A percentile compares a stretch with the other conserved stretches of the same genome.
phyloP scores from a whole-genome alignment of 2,797 vertebrate genomes.

The Graptemys geographica region DNA sequence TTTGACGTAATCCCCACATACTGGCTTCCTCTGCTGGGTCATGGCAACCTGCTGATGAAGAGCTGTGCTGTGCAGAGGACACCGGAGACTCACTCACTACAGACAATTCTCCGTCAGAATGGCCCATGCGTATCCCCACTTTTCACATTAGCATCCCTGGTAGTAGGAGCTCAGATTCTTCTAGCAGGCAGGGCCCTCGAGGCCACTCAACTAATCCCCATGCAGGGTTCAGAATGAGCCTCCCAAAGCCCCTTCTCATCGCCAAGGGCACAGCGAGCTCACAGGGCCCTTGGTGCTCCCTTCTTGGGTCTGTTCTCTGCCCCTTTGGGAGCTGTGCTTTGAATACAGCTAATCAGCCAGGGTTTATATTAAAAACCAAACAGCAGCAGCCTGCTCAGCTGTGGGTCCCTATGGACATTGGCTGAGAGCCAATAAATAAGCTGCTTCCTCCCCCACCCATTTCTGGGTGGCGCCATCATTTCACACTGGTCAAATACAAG shows the following conservation, averaged over 20 bases:
- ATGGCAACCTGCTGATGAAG: not conserved
- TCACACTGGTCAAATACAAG: too few relatives aligned
- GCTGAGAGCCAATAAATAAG: too few relatives aligned
- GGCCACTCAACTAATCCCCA: not conserved
- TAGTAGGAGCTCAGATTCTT: not conserved
- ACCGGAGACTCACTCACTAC: not conserved
- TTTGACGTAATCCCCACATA: not conserved
- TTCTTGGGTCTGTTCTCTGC: not conserved
- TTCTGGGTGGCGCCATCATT: too few relatives aligned
- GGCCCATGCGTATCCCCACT: not conserved
- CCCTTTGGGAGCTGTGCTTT: not conserved
- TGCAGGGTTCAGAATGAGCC: not conserved
- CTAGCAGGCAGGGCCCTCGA: not conserved
- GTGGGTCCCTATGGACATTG: too few relatives aligned
- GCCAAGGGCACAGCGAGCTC: not conserved
- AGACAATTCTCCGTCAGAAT: not conserved
- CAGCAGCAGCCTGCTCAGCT: too few relatives aligned
- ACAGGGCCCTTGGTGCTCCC: too few relatives aligned
- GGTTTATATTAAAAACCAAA: too few relatives aligned
- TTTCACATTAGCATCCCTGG: not conserved
- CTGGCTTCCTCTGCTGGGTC: rapidly evolving
- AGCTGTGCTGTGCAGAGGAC: not conserved
- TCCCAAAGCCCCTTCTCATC: not conserved
- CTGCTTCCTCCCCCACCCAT: too few relatives aligned
- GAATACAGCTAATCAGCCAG: not conserved